Evolutionary conservation across 2,888 invertebrate genomes (phyloP).

Genomic region (Chymomyza fuscimana): DNA sequence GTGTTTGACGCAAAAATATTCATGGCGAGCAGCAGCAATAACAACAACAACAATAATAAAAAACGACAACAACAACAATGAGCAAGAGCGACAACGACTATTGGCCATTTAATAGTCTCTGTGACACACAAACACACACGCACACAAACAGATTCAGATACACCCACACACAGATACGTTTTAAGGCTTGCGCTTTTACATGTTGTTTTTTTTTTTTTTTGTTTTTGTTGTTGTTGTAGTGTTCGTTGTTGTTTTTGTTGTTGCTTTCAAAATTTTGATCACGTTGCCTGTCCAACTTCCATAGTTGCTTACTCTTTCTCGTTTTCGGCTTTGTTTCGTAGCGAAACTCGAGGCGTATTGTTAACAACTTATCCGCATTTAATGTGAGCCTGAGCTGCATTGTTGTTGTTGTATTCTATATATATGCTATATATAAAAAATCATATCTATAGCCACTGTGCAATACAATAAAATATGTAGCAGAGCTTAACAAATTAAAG

Average conservation of each 20-base stretch:
- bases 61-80: slow-evolving; percentile 3
- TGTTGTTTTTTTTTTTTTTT: slow-evolving; percentile 12
- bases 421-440: not conserved
- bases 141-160: slow-evolving; percentile 8
- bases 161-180: slow-evolving; percentile 16
- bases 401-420: not conserved
- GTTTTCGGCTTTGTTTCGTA: slow-evolving; percentile 20
- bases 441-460: not conserved
- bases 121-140: slow-evolving; percentile 11
- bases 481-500: not conserved
- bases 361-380: slow-evolving; percentile 41
- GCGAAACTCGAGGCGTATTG: slow-evolving; percentile 33
- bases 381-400: slow-evolving; percentile 21
- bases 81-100: slow-evolving; percentile 34
- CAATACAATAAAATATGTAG: not conserved
- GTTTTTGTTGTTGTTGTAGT: slow-evolving; percentile 32
- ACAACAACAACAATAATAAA: slow-evolving; percentile 9
- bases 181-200: slow-evolving; percentile 25
- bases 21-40: slow-evolving; percentile 44
- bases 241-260: slow-evolving; percentile 16
- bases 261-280: slow-evolving; percentile 56
- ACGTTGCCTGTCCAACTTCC: slow-evolving; percentile 38
- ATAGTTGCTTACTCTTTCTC: not conserved
- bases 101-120: slow-evolving; percentile 62
- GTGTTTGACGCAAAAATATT: slow-evolving; percentile 67